Conservation (phyloP, 2,113 vertebrate genomes). For the Phoenicopterus ruber region DNA sequence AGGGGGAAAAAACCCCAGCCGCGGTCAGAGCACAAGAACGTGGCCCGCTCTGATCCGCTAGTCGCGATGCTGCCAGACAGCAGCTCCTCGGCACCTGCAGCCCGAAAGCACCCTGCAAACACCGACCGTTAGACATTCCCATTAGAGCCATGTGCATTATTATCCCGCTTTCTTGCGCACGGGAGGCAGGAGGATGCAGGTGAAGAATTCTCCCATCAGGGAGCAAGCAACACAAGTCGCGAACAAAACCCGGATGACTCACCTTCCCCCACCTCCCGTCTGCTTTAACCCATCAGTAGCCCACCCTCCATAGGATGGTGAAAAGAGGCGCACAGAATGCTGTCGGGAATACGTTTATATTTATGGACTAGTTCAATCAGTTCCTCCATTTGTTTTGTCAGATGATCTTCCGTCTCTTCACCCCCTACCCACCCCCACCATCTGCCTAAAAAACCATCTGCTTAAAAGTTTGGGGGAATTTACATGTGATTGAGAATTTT, state of each 20-base stretch:
- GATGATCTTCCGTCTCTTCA: neutral
- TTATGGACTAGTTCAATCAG: neutral
- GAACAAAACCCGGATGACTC: neutral
- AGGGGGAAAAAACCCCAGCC: fast-evolving
- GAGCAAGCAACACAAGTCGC: neutral
- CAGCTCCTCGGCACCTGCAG: neutral
- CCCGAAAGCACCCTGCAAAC: neutral
- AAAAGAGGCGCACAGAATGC: neutral
- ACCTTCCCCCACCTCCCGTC: neutral
- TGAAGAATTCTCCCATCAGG: neutral
- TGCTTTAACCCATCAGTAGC: neutral
- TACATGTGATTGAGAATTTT: neutral
- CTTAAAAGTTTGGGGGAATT: neutral
- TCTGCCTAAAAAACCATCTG: neutral
- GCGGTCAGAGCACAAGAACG: neutral
- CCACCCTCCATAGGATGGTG: neutral
- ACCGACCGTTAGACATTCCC: fast-evolving
- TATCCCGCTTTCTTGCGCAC: neutral
- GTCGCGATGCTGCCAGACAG: neutral
- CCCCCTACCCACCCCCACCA: neutral
- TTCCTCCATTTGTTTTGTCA: neutral
- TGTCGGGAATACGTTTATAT: neutral
- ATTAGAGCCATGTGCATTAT: neutral
- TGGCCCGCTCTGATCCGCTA: fast-evolving
- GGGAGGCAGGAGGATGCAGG: neutral